Evolutionary conservation across 2,888 invertebrate species (phyloP), one percentile per base, ranked within the genome.

Genomic region (Macrosiphum euphorbiae): DNA sequence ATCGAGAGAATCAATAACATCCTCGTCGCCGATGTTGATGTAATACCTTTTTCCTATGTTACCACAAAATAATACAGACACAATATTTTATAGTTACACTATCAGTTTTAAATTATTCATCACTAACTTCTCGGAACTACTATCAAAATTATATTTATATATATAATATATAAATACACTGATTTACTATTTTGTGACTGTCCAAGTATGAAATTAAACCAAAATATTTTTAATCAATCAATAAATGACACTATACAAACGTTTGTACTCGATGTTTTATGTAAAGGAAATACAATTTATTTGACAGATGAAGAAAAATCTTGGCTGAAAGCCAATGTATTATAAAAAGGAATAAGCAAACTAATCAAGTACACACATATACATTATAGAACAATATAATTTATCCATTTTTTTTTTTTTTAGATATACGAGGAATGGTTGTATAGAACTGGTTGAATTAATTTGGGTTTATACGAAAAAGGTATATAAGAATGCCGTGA

Each of bases 21-120:
- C n/a, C 1, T 20, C 8, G 41, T n/a, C 7, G 24, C 11, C 55
- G 5, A 20, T 55, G 44, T 47, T 61, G 35, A 35, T 61, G 28
- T 55, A 84, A 84, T 47, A 50, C n/a, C 16, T 88, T 84, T 88
- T 55, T 88, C 88, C 55, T 84, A 84, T 89, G n/a, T n/a, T 28
- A 26, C 16, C 44, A 8, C 35, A 35, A 3, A 11, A 28, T 10
- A 55, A 91, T 58, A n/a, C 0, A 24, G 55, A 78, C 8, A 26
- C 58, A 85, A 85, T 78, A 50, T 28, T 61, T 61, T 26, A 26
- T 11, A 28, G 24, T 24, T 44, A 85, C 5, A 85, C n/a, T 4
- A 61, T 35, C 7, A 20, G 4, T 41, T 41, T 24, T 26, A 50
- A 92, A 87, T 50, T 50, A 50, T 44, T 85, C 5, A 58, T 91